Conservation (phyloP, 2,113 vertebrate genomes). For the Datnioides undecimradiatus region DNA sequence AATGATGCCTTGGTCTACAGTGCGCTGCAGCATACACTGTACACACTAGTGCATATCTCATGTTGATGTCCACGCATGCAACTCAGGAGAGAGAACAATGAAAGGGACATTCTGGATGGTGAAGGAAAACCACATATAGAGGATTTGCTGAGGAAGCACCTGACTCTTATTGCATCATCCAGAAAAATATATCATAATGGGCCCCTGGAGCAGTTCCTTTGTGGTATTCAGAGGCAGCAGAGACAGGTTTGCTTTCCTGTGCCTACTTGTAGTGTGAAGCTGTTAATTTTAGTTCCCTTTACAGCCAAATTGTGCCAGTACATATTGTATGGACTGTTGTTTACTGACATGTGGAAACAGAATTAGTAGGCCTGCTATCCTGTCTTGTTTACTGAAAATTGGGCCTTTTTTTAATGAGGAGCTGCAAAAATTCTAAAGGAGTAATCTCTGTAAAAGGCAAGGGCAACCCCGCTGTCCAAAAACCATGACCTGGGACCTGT, state of each 20-base stretch:
- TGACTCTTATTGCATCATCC: constrained; percentile 51
- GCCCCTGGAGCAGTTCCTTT: constrained; percentile 25
- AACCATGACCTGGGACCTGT: not conserved
- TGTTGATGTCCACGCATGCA: not conserved
- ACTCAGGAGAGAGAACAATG: not conserved
- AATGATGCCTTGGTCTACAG: not conserved
- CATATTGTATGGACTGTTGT: not conserved
- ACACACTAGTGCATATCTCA: not conserved
- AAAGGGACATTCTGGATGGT: constrained; percentile 1
- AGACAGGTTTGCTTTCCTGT: constrained; percentile 15
- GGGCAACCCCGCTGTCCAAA: not conserved
- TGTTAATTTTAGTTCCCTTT: constrained; percentile 9
- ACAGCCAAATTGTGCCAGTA: not conserved
- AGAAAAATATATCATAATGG: constrained; percentile 12
- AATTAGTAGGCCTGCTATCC: not conserved
- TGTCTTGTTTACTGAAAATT: not conserved
- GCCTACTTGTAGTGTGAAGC: not conserved
- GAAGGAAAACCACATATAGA: constrained; percentile 31
- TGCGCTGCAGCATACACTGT: not conserved
- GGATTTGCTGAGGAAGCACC: constrained; percentile 57
- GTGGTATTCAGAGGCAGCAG: constrained; percentile 17
- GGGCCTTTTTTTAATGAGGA: not conserved
- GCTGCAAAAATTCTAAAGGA: not conserved
- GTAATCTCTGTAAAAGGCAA: not conserved
- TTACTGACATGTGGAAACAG: not conserved